Evolutionary conservation across 2,797 vertebrate species (phyloP), one percentile per base, ranked within the genome.

Genomic region (Botia kubotai): DNA sequence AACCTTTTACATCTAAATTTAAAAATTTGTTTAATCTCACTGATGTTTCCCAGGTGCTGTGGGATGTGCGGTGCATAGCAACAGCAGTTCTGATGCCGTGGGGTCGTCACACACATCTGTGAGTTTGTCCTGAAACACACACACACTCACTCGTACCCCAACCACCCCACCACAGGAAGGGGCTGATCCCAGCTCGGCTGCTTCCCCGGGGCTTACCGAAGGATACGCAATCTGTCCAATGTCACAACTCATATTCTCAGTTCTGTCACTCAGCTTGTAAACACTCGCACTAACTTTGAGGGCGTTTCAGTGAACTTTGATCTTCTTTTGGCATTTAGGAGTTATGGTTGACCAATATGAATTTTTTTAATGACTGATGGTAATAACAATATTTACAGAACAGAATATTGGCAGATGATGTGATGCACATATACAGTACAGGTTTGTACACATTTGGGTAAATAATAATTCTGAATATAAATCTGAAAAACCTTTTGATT

Each of bases 51-150:
- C 86, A 89, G 89, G 89, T 84, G 80, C 89, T 87, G 83, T 90
- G 84, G 89, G 84, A 89, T 91, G 90, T 91, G 90, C 89, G 90
- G 90, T 91, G 91, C 87, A 89, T 88, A 87, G 89, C 80, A 88
- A 92, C 93, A 92, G 93, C 89, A 90, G 89, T 90, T 91, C 83
- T 66, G 80, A 65, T 69, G 91, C 93, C 88, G 85, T 76, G 7
- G 92, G 93, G 89, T 77, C 57, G 82, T 75, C 77, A 86, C 17
- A 58, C 73, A 85, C 84, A 87, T 82, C 82, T 87, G 83, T 82
- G 83, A 80, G 76, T 72, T 48, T 74, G 29, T 50, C 66, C 70
- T 80, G 67, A 84, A 58, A 74, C 62, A 84, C 84, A 85, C 86
- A 83, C 81, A 81, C 75, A 60, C 77, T 14, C 60, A 58, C 46